A percentile compares a stretch with the other conserved stretches of the same genome.
Conservation (phyloP, 2,113 vertebrate species). For the Phalacrocorax brasilianus region DNA sequence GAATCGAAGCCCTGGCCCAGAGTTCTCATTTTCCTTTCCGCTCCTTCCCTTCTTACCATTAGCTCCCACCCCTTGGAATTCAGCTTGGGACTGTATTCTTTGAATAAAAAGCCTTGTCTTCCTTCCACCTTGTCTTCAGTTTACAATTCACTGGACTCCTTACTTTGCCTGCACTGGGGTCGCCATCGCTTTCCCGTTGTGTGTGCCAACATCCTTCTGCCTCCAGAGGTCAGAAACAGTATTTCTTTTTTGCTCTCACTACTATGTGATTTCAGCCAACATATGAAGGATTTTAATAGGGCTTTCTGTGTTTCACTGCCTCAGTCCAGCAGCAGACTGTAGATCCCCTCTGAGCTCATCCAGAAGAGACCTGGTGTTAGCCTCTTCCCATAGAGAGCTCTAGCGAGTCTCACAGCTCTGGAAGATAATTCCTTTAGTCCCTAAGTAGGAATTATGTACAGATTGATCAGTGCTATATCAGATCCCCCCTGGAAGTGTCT, state of each 20-base stretch:
- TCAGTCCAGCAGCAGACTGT: background rate
- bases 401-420: background rate
- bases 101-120: background rate
- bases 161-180: background rate
- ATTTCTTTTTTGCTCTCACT: background rate
- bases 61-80: background rate
- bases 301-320: background rate
- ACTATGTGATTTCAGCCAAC: background rate
- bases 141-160: background rate
- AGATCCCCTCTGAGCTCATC: background rate
- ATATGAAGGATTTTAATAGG: background rate
- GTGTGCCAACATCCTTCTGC: background rate
- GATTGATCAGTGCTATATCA: background rate
- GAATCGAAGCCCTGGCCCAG: background rate
- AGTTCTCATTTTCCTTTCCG: background rate
- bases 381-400: background rate
- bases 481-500: fast-evolving
- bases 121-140: background rate
- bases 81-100: background rate
- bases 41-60: background rate
- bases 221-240: background rate
- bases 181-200: fast-evolving
- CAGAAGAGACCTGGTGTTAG: background rate
- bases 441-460: background rate
- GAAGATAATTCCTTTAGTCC: background rate